Base-by-base conservation (phyloP, 2,888 invertebrate genomes). In the Habroteleia sp. region DNA sequence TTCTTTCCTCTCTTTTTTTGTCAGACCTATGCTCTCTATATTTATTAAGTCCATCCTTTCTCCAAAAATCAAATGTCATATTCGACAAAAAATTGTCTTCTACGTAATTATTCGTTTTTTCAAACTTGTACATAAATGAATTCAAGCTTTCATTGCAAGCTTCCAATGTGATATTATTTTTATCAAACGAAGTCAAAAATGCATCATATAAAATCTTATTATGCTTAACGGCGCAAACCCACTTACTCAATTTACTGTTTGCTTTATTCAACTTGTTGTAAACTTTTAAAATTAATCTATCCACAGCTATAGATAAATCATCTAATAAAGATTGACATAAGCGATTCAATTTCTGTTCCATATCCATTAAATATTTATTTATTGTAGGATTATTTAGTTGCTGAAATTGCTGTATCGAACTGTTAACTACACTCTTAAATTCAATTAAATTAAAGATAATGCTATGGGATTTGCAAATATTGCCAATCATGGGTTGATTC, bases 211-310 rank as follows among this genome's bases (percentile, higher is more conserved):
- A 42, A 10, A 58, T 56, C 17, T 42, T 50, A 13, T 66, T 65
- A 7, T 23, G 20, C 8, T 73, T 63, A 1, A 60, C 25, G 1
- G 60, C 50, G 6, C 66, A 74, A 2, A 62, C 35, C 66, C 74
- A 74, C 13, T 74, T 74, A 11, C 68, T 66, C 6, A 74, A 29
- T 25, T 74, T 74, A n/a, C 20, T 29, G 5, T 74, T 74, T 1
- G 42, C 56, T 35, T 68, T 62, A 14, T 62, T 66, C 0, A 74
- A 23, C 11, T 62, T 62, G 8, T 68, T 73, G 17, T 73, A 60
- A 23, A 73, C 58, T 66, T 73, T 73, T 20, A 66, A 27, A 5
- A 62, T 68, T 62, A 68, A 7, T 16, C 39, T 16, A 27, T 74
- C 50, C 3, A 74, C 52, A 5, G 66, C 66, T 3, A 46, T 14